Evolutionary conservation across 2,113 vertebrate genomes (phyloP), one percentile per base, ranked within the genome.

Genomic region (Rostratula benghalensis): DNA sequence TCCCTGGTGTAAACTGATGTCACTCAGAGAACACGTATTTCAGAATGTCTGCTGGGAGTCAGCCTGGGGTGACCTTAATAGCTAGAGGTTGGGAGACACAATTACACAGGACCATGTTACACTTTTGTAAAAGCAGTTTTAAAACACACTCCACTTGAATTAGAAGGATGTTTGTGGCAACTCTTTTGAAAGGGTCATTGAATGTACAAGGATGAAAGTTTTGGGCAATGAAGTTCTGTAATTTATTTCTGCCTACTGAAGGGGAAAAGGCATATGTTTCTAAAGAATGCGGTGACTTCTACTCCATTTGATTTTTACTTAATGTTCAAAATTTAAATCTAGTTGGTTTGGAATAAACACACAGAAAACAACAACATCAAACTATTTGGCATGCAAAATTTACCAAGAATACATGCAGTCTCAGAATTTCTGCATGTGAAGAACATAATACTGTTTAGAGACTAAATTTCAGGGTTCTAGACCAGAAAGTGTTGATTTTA

Each of bases 121-220:
- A 20, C 63, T 86, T 90, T 24, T 69, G 54, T 88, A 80, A 88
- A 96, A 83, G 53, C 59, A 45, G 59, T 88, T 97, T 83, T 85
- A 69, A 86, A 95, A 76, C 28, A 48, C n/a, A 86, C 46, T 83
- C 25, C n/a, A 24, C 8, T 10, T 75, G 86, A 91, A 81, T 89
- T 78, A 9, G 25, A 90, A 83, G 83, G 77, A 93, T 91, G 80
- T 90, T 93, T 86, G 82, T 65, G 79, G 82, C 88, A 87, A 65
- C 56, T 33, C 59, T 79, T 92, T 86, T 74, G 76, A 92, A 96
- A 89, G 80, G 90, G 90, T 94, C 94, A 83, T 70, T 95, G 91
- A 50, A 41, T 90, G 51, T 89, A 86, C 76, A 81, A 92, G 89
- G 51, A 77, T 92, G 80, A 90, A 90, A 90, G 76, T 70, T 90